A percentile compares a stretch with the other conserved stretches of the same genome.
These are phyloP conservation scores for Myripristis jacobus DNA, from an alignment of 2,797 vertebrate genomes.

Conservation along the genomic window DNA sequence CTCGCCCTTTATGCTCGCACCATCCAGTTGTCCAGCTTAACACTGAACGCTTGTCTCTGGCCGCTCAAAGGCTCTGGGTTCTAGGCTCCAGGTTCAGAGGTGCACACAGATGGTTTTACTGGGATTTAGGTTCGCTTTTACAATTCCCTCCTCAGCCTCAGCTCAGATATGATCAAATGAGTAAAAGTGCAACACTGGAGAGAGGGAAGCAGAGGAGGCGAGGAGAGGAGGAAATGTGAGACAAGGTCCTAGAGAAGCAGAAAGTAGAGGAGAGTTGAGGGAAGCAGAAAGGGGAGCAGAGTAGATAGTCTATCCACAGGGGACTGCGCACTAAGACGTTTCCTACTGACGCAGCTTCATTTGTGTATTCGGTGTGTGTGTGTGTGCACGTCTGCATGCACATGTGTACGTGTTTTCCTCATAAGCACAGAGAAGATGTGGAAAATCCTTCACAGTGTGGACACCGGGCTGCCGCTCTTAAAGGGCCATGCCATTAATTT, in stretches of 20 bases:
- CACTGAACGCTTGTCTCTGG: constrained; percentile 1
- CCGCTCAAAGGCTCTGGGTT: constrained; percentile 10
- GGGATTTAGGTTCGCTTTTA: not conserved
- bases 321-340: constrained; percentile 37
- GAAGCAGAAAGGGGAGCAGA: constrained; percentile 19
- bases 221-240: constrained; percentile 41
- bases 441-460: too few species aligned
- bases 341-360: constrained; percentile 54
- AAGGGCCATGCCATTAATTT: too few species aligned
- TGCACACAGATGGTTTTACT: not conserved
- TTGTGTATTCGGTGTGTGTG: constrained; percentile 21
- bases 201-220: not conserved
- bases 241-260: constrained; percentile 32
- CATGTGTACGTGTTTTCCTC: not conserved
- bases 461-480: too few species aligned
- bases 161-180: constrained; percentile 9
- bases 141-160: not conserved
- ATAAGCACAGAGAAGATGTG: too few species aligned
- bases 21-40: not conserved
- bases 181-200: not conserved
- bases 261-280: constrained; percentile 26
- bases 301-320: constrained; percentile 54
- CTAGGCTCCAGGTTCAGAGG: not conserved
- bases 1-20: constrained; percentile 5
- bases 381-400: not conserved